Base-by-base conservation (phyloP, 2,113 vertebrate genomes). In the Mandrillus leucophaeus region DNA sequence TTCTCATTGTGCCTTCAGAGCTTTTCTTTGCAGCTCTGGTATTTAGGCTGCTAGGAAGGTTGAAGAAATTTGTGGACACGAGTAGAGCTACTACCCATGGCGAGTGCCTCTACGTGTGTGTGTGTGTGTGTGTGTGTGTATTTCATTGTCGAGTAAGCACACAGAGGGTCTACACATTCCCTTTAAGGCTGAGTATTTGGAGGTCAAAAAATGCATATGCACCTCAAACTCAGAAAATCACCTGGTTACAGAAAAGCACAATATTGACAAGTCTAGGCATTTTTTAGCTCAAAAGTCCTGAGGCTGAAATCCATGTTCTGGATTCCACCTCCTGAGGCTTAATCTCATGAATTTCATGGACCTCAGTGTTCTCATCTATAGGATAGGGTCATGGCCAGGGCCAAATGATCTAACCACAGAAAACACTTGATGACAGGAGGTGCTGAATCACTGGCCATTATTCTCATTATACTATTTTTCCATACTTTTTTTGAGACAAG, bases 141-240 rank as follows among this genome's bases (percentile, higher is more conserved):
- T 32, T 7, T 38, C 25, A 61, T 55, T 25, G 11, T 93, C 16
- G 38, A 38, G 50, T 52, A 27, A 45, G 45, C 17, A 25, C 55
- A 32, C 18, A 45, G 38, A 93, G 16, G 25, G 10, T 35, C 27
- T 13, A 40, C 14, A 3, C 7, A 10, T 59, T 14, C 14, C 64
- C 18, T 35, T 89, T 66, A 92, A 88, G 70, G 35, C 6, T 78
- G 35, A 32, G 30, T 73, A 20, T 57, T 64, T 76, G 3, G 22
- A 30, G 25, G 20, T 61, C 35, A 66, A 70, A 96, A 96, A 92
- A n/a, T 52, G 2, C 38, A 30, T 7, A 16, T 25, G 55, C 2
- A 80, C 23, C 89, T 95, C 61, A 38, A 66, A 81, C 30, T 90
- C 75, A 92, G 83, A 84, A 83, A 95, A 84, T 70, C 16, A 72